Base-by-base conservation (phyloP, 2,113 vertebrate species). In the Henicopernis longicauda region DNA sequence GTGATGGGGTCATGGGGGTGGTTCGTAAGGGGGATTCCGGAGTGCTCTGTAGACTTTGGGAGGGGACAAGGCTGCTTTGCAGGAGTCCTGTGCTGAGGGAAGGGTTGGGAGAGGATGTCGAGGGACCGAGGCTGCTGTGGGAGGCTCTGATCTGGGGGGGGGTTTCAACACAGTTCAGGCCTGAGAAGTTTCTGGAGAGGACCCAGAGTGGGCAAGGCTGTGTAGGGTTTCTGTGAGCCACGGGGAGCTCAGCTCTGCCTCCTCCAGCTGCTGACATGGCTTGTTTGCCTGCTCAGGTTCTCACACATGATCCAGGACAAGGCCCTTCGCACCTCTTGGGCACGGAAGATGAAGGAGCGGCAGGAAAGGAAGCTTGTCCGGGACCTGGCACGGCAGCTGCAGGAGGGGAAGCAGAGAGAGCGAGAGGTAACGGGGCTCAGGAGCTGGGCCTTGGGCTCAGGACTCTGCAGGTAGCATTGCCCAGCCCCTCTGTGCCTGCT, bases 251-350 rank as follows among this genome's bases (percentile, higher is more conserved):
- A 13, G 21, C 31, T 38, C 14, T 22, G 34, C 10, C 27, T 6
- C 11, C 9, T 20, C 17, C 5, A 1, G 31, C 27, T 26, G 29
- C 67, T 36, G n/a, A 31, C 31, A 5, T 1, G 3, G 8, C 32
- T 34, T 17, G 2, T 58, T 15, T 47, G 15, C 38, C 49, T 4
- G 5, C 54, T 10, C 58, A 99, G 99, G 98, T 99, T 99, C 96
- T 99, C 99, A 3, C 98, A 98, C 16, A 87, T 99, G 98, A 95
- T 99, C 22, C 98, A 98, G 93, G 99, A 99, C 91, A 99, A 99
- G 90, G 98, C 98, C 1, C 89, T 99, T 79, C 98, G 94, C 65
- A 95, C 97, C 2, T 99, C 99, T 10, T 99, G 99, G 99, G 98
- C 98, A 8, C 98, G 97, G 78, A 99, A 99, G 96, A 98, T 99